These are phyloP conservation scores for Tribolium castaneum DNA, from an alignment of 1,140 invertebrate genomes.

Conservation along the genomic window DNA sequence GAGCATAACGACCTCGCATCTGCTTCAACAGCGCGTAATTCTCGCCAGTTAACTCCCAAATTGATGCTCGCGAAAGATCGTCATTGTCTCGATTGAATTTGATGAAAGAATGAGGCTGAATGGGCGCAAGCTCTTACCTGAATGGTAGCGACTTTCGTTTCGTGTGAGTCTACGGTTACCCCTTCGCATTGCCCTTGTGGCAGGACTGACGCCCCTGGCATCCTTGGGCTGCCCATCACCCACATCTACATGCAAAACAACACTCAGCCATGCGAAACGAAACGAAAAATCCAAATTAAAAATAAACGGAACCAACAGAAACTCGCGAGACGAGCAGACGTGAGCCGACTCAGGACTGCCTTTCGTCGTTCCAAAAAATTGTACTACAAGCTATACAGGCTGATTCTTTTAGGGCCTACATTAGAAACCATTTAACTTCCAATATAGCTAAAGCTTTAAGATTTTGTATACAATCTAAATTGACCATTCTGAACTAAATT, in stretches of 20 bases:
- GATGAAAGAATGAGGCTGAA: neutral
- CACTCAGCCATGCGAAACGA: slow-evolving; percentile 57
- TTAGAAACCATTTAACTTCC: too few species aligned
- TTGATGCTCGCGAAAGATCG: too few species aligned
- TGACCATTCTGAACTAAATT: too few species aligned
- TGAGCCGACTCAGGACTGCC: too few species aligned
- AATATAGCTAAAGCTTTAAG: too few species aligned
- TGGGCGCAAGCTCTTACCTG: slow-evolving; percentile 75
- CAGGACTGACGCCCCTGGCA: slow-evolving; percentile 52
- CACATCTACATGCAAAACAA: slow-evolving; percentile 63
- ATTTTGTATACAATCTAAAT: too few species aligned
- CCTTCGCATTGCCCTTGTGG: slow-evolving; percentile 74
- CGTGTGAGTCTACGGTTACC: slow-evolving; percentile 90
- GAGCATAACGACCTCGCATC: neutral
- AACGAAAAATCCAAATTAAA: slow-evolving; percentile 48
- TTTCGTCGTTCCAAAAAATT: too few species aligned
- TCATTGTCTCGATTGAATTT: neutral
- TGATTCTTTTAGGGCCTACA: too few species aligned
- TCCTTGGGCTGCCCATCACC: slow-evolving; percentile 50
- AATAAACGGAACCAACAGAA: slow-evolving; percentile 35
- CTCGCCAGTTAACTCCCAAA: too few species aligned
- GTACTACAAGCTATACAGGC: too few species aligned
- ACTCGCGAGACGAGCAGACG: neutral
- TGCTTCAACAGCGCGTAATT: neutral
- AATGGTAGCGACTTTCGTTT: slow-evolving; percentile 96